Base-by-base conservation (phyloP, 1,140 invertebrate species). In the Dolichoris vasculosae region DNA sequence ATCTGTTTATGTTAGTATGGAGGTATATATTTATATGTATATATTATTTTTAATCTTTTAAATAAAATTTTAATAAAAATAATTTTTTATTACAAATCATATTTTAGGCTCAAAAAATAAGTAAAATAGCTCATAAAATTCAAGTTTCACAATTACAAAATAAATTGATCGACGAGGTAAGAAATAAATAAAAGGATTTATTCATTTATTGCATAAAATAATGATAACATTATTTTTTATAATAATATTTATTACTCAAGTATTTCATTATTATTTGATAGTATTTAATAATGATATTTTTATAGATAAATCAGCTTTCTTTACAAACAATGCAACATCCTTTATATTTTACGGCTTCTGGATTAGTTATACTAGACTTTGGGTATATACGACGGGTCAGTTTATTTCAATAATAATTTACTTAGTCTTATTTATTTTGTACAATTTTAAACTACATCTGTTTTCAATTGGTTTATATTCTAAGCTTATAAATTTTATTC, bases 101-200 rank as follows among this genome's bases (percentile, higher is more conserved):
- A 55, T 82, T 85, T 87, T 32, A 85, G 83, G 73, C 83, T 15
- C 55, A 83, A 20, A 86, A 80, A 73, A 79, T 76, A 32, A 83
- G 83, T 79, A 75, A 85, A 79, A 73, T 87, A 51, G 80, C 73
- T 2, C 73, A 82, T 48, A 48, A 85, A 51, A 87, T 85, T 40
- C 64, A 85, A 67, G n/a, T 85, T 6, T 64, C 73, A 1, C 35
- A 55, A 32, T 59, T 30, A 6, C 26, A 85, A 73, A 79, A 11
- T n/a, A 82, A 83, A 78, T 30, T 82, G 15, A 80, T 30, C 1
- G 75, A 79, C 40, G 80, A 85, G 51, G 83, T 85, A 51, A 51
- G n/a, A 23, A 55, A 43, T 89, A 51, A 30, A 87, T 1, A 87
- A 90, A 81, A 83, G n/a, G n/a, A n/a, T n/a, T n/a, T n/a, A n/a